Base-by-base conservation (phyloP, 92 coral and sea anemone species). In the Pocillopora grandis region DNA sequence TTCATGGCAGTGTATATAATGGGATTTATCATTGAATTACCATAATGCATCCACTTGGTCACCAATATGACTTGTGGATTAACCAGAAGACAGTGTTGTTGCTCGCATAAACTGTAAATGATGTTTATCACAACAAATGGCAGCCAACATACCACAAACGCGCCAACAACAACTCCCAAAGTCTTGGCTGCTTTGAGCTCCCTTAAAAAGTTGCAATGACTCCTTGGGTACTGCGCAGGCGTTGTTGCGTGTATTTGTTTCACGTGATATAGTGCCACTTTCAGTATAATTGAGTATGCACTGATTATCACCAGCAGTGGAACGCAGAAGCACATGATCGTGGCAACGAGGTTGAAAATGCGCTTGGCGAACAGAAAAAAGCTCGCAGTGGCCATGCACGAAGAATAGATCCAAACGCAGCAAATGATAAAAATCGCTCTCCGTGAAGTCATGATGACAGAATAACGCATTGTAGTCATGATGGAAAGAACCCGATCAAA, bases 11-110 rank as follows among this genome's bases (percentile, higher is more conserved):
- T 90, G 83, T 93, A 95, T 21, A 95, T 95, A 10, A 93, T 79
- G 56, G 98, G 98, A 77, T 95, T 95, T 58, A 94, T 80, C 17
- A 95, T 86, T 2, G 98, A 94, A 85, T 94, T 95, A 21, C 93
- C 94, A 70, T 95, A 95, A 72, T 95, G 98, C 91, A 95, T 88
- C 95, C 98, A 95, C 83, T 95, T 93, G n/a, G 94, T 59, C 17
- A 89, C 89, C 59, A 92, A 63, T 9, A 95, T 94, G 5, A 90
- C 71, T 19, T 87, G 86, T 15, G 89, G 80, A 4, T 85, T 86
- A 1, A 90, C 55, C 9, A 66, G 57, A 6, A 92, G 90, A 49
- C 98, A 96, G 70, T 42, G 20, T 15, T 66, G n/a, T 1, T 76
- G 49, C 19, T 58, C 78, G 36, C 97, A 93, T 17, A 89, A 82